Percentiles rank a stretch among this genome's conserved stretches.
Evolutionary conservation across 2,113 vertebrate species (phyloP).

Genomic region (Eira barbara): DNA sequence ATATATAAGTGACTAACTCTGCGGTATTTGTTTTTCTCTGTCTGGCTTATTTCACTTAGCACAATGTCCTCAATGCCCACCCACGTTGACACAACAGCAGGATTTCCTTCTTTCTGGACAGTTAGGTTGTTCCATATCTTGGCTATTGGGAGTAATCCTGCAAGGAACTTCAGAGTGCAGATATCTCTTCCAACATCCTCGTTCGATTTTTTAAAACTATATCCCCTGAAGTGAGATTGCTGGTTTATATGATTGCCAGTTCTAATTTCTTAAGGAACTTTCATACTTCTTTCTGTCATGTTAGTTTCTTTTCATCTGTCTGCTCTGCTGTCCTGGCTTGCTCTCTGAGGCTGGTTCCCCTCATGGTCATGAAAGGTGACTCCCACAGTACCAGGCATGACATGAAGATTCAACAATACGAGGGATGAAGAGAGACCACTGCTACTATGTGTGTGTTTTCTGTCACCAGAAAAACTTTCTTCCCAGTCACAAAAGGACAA

Average conservation of each 20-base stretch:
- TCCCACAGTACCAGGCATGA: not conserved
- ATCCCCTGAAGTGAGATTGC: not conserved
- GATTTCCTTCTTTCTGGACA: not conserved
- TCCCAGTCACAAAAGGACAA: not conserved
- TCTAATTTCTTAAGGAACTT: not conserved
- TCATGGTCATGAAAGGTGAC: not conserved
- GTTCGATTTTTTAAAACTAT: not conserved
- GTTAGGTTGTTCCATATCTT: not conserved
- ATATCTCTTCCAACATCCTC: not conserved
- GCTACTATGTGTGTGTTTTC: not conserved
- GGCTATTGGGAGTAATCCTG: not conserved
- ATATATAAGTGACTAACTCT: not conserved
- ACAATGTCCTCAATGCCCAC: not conserved
- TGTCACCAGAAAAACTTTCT: not conserved
- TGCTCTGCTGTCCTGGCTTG: not conserved
- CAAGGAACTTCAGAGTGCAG: not conserved
- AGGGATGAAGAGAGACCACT: not conserved
- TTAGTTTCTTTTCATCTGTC: not conserved
- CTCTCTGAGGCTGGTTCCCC: not conserved
- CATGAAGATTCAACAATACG: not conserved
- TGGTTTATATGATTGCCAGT: not conserved
- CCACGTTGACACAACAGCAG: not conserved
- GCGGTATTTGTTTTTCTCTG: not conserved
- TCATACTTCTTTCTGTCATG: not conserved
- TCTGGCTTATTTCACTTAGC: not conserved